Evolutionary conservation across 2,113 vertebrate species (phyloP), one percentile per base, ranked within the genome.

Genomic region (Enhydra lutris): DNA sequence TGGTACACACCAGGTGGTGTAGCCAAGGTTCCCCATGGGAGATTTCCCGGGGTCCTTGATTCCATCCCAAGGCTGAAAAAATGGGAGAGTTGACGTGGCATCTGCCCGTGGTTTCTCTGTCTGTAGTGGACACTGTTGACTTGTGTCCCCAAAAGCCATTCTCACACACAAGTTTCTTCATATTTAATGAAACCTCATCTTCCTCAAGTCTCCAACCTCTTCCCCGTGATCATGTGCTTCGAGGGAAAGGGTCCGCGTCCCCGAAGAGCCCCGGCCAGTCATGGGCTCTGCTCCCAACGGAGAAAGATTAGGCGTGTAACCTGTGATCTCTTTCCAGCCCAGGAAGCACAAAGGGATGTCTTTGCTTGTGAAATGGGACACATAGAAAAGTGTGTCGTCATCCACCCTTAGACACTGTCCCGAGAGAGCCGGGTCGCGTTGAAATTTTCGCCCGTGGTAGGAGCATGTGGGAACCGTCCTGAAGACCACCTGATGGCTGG

Each of bases 1-100:
- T 26, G 36, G 39, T 17, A 11, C 0, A 6, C 17, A 31, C 14
- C 18, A 4, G 59, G 26, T 0, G 1, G 23, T 1, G 11, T 17
- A 1, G 29, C 2, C 76, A 15, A 1, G 18, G 6, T 36, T 55
- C 31, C 81, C 23, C 31, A 3, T 0, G 5, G 15, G 17, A 17
- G 13, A 23, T 29, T n/a, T 24, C 31, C 69, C 15, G 23, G 4
- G 17, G 45, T 11, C 92, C 55, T 65, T 65, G 50, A 29, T 24
- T 55, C 18, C 31, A 24, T 42, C 36, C 50, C 4, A 31, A 31
- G 13, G 7, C 8, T 20, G 21, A 39, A 39, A 61, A 13, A 52
- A 20, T 1, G n/a, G 39, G 9, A 26, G 3, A 4, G 20, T 26
- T 34, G 36, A 14, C 1, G 1, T 1, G 13, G 42, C 15, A 1